Percentiles rank a stretch among this genome's conserved stretches.
These are phyloP conservation scores for Pseudorasbora parva DNA, from an alignment of 2,113 vertebrate species.

Conservation along the genomic window DNA sequence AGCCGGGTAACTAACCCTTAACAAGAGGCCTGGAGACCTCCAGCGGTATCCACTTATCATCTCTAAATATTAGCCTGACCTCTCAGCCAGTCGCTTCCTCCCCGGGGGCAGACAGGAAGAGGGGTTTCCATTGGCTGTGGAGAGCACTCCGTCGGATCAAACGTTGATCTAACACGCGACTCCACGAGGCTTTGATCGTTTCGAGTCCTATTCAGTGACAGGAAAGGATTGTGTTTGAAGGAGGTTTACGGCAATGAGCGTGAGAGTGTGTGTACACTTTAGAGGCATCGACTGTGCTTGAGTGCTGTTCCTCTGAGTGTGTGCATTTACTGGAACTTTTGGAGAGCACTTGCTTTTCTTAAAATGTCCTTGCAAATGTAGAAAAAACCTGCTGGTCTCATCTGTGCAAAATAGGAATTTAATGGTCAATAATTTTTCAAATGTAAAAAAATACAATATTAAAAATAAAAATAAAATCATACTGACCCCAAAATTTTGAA, in stretches of 20 bases:
- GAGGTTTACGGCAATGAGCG: slow-evolving; percentile 38
- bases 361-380: background rate
- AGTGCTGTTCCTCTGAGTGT: background rate
- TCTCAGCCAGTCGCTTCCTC: slow-evolving; percentile 44
- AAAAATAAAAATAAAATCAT: no score
- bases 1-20: slow-evolving; percentile 44
- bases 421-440: background rate
- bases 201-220: slow-evolving; percentile 23
- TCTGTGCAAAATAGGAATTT: background rate
- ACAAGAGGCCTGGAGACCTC: slow-evolving; percentile 43
- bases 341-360: slow-evolving; percentile 9
- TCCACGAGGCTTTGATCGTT: slow-evolving; percentile 38
- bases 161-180: slow-evolving; percentile 32
- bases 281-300: slow-evolving; percentile 4
- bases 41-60: slow-evolving; percentile 54
- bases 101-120: slow-evolving; percentile 28
- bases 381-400: background rate
- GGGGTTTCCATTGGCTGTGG: slow-evolving; percentile 33
- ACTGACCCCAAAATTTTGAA: background rate
- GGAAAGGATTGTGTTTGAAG: slow-evolving; percentile 41
- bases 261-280: slow-evolving; percentile 26
- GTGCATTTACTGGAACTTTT: slow-evolving; percentile 22
- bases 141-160: slow-evolving; percentile 51
- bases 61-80: slow-evolving; percentile 60
- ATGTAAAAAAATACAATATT: background rate